Evolutionary conservation across 2,797 vertebrate genomes (phyloP), one percentile per base, ranked within the genome.

Genomic region (Oreortyx pictus): DNA sequence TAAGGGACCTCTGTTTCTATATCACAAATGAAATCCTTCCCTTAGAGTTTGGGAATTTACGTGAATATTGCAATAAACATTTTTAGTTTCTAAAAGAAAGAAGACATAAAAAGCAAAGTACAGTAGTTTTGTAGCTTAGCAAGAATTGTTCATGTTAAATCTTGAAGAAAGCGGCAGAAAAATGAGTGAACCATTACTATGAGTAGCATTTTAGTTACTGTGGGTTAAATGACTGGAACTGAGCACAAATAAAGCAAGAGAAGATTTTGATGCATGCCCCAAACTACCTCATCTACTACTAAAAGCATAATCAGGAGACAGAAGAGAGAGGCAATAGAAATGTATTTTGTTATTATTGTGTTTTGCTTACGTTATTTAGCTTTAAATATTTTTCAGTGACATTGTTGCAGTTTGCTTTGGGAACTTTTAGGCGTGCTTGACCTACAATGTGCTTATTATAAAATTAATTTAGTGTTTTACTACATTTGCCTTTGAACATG

Each of bases 391-490:
- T 91, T 91, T 89, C 75, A 79, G 47, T 79, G 39, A 92, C 59
- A 83, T 80, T 82, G 50, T 76, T 94, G 91, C 24, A 87, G 72
- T 95, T 92, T 92, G 46, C 60, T 92, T 90, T 94, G 86, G 89
- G 95, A 96, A 93, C 88, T 88, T 95, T 93, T 93, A 94, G 88
- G 84, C 76, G 91, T 86, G 88, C 86, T 77, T 95, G 93, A 93
- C 88, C 83, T 92, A 72, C 90, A 94, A 82, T 76, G 86, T 39
- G 66, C 44, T 82, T 86, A 82, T 86, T 95, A 90, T 93, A 96
- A 94, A 95, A 95, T 94, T 96, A 96, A 95, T 92, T 93, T 95
- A 96, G 92, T 90, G 76, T 91, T 95, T 95, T 93, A 88, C 71
- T 96, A 46, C 61, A 71, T 92, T 92, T 96, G 68, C 86, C 93